Percentiles rank a stretch among this genome's conserved stretches.
These are phyloP conservation scores for Antechinus flavipes DNA, from an alignment of 2,113 vertebrate genomes.

Conservation along the genomic window DNA sequence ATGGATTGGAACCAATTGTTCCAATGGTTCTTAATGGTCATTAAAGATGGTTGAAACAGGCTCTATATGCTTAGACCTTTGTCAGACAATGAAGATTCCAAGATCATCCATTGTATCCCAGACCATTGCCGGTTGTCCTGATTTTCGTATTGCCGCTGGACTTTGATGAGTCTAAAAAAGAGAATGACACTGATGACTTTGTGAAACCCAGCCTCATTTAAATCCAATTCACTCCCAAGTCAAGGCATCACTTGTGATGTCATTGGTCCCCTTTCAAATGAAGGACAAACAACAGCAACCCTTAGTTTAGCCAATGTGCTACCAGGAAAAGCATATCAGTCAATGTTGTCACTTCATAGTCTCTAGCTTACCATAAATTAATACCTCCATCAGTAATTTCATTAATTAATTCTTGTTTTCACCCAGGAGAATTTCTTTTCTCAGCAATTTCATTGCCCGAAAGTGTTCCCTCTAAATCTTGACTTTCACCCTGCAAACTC, in stretches of 20 bases:
- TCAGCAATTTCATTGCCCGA: not conserved
- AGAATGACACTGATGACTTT: no score
- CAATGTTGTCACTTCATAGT: not conserved
- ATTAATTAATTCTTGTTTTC: not conserved
- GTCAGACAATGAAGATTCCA: not conserved
- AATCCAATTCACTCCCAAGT: not conserved
- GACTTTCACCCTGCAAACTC: not conserved
- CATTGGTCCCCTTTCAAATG: not conserved
- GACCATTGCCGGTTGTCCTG: not conserved
- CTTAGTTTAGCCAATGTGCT: not conserved
- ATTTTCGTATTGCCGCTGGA: not conserved
- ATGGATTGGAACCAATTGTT: not conserved
- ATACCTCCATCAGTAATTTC: not conserved
- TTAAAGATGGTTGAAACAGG: not conserved
- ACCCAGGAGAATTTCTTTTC: not conserved
- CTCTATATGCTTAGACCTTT: not conserved
- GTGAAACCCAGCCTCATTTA: not conserved
- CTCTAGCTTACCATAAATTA: not conserved
- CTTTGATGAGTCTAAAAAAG: not conserved
- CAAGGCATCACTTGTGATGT: not conserved
- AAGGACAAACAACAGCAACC: not conserved
- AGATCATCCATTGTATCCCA: not conserved
- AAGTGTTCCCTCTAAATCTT: slow-evolving; percentile 36
- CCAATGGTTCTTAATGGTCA: not conserved
- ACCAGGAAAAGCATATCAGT: not conserved